Base-by-base conservation (phyloP, 2,888 invertebrate genomes). In the Acrobasis repandana region DNA sequence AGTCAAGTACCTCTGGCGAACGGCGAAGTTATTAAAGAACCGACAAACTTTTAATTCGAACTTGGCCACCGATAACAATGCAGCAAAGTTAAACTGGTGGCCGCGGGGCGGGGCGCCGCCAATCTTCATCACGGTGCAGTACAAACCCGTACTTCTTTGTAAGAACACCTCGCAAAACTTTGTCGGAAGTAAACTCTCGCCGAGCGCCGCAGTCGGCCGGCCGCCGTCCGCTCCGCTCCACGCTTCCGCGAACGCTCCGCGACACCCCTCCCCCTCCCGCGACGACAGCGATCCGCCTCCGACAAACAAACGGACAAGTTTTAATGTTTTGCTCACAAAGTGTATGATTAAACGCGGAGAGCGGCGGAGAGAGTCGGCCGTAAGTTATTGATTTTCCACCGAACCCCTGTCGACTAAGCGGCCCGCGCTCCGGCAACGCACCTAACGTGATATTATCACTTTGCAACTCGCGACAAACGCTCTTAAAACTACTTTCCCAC, bases 361-460 rank as follows among this genome's bases (percentile, higher is more conserved):
- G 90, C 90, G 90, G 85, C 86, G 85, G 88, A 89, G 91, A 90
- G 91, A 90, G 86, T 86, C 89, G 90, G 89, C 88, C 92, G 92
- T 92, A 89, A 93, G 91, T 93, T 93, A 93, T 93, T 93, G 93
- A 93, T 93, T 93, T 93, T 93, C 91, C 85, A 85, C 83, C 87
- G 85, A 88, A 87, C 91, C 92, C 90, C 87, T 77, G 90, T 80
- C 87, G 87, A 80, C 85, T 85, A 81, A 85, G 84, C 85, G 88
- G 76, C 86, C 88, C 90, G 86, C 84, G 79, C 84, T 78, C 71
- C 74, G 79, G 81, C 83, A 72, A 72, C 67, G 67, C 73, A 78
- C 81, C 77, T 76, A 76, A 81, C 81, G 74, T 71, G 69, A 71
- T 79, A 73, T 72, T 71, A 71, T 70, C 78, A 83, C 81, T 85